A percentile compares a stretch with the other conserved stretches of the same genome.
These are phyloP conservation scores for Pimephales promelas DNA, from an alignment of 2,113 vertebrate species.

Conservation along the genomic window DNA sequence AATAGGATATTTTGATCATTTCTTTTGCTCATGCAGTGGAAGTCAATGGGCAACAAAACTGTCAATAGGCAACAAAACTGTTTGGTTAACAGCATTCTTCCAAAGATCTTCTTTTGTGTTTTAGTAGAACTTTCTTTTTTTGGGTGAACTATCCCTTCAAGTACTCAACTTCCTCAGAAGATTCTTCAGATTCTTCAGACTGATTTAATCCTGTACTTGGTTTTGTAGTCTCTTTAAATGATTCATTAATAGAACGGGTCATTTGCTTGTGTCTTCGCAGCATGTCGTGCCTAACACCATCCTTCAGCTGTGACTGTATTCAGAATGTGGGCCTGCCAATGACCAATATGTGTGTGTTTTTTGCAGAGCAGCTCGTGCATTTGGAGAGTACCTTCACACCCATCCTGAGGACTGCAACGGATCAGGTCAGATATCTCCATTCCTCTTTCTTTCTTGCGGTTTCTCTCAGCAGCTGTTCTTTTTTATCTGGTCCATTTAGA, in stretches of 20 bases:
- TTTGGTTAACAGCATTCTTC: no score
- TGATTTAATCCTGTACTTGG: not conserved
- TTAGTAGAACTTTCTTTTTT: no score
- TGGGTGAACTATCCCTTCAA: not conserved
- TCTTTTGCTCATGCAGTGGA: no score
- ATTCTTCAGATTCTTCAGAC: not conserved
- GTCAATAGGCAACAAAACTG: no score
- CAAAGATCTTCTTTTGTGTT: no score
- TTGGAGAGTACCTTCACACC: conserved; percentile 96
- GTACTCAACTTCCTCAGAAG: no score
- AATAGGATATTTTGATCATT: no score
- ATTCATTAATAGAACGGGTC: not conserved
- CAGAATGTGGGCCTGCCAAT: not conserved
- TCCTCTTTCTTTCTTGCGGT: not conserved
- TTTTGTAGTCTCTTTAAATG: not conserved
- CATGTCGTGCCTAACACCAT: not conserved
- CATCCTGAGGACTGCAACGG: conserved; percentile 91
- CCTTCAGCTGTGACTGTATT: not conserved
- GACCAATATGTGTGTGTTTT: conserved; percentile 43
- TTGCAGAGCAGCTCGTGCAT: conserved; percentile 92
- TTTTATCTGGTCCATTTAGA: not conserved
- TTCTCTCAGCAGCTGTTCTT: not conserved
- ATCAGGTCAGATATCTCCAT: conserved; percentile 84
- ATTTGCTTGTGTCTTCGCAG: not conserved
- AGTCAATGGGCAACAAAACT: no score